Evolutionary conservation across 2,797 vertebrate genomes (phyloP).

Genomic region (Botia almorhae): DNA sequence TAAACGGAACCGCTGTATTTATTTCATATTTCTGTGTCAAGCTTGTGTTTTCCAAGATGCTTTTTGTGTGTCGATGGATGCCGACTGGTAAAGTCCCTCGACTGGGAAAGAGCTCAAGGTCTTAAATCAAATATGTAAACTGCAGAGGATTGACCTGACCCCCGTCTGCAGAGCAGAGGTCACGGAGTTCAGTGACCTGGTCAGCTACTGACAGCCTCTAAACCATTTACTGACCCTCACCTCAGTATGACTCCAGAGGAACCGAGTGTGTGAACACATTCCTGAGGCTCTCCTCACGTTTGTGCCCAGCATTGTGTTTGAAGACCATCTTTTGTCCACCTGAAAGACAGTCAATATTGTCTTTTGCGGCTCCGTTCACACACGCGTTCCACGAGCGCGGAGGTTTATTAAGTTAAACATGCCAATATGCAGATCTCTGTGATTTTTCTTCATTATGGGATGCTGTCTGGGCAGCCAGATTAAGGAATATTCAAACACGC

Average conservation of each 20-base stretch:
- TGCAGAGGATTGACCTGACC: constrained; percentile 64
- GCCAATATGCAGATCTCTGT: too few relatives aligned
- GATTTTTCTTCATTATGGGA: too few relatives aligned
- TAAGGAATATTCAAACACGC: constrained; percentile 65
- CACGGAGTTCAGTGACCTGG: constrained; percentile 58
- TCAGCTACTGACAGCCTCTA: constrained; percentile 43
- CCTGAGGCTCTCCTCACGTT: constrained; percentile 60
- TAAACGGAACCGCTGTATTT: neutral
- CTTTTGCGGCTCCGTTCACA: constrained; percentile 62
- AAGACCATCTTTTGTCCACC: constrained; percentile 50
- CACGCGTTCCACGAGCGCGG: constrained; percentile 28
- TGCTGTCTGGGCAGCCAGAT: constrained; percentile 56
- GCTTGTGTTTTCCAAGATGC: constrained; percentile 20
- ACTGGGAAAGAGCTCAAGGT: constrained; percentile 37
- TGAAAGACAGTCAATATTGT: constrained; percentile 72
- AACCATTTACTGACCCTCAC: constrained; percentile 47
- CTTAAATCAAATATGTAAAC: constrained; percentile 61
- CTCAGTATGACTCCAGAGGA: constrained; percentile 48
- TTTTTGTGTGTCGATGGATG: constrained; percentile 68
- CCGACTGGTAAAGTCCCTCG: constrained; percentile 55
- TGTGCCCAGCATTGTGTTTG: constrained; percentile 32
- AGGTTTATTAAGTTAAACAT: constrained; percentile 54
- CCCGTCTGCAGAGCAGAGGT: constrained; percentile 56
- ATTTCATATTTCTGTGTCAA: constrained; percentile 12
- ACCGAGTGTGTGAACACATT: constrained; percentile 65